Evolutionary conservation across 1,140 invertebrate species (phyloP).

Genomic region (Harlomillsia oculata): DNA sequence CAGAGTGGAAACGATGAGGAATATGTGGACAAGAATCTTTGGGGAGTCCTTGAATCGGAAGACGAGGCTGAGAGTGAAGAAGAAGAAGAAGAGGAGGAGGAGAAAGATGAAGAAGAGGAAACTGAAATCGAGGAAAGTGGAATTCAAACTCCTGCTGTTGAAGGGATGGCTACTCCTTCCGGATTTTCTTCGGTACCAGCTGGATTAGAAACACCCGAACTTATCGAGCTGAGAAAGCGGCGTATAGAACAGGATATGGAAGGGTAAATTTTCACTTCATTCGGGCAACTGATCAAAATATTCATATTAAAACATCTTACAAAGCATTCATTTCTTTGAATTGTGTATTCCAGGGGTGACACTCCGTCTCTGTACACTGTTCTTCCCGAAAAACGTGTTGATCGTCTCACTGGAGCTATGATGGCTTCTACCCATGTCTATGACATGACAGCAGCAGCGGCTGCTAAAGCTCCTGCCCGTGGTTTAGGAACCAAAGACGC

Average conservation of each 20-base stretch:
- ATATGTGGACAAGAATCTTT: constrained; percentile 80
- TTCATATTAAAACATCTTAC: constrained; percentile 5
- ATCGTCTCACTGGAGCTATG: constrained; percentile 72
- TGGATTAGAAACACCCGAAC: constrained; percentile 95
- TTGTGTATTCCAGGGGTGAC: constrained; percentile 53
- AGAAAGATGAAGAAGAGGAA: constrained; percentile 49
- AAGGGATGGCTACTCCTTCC: constrained; percentile 78
- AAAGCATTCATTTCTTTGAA: constrained; percentile 14
- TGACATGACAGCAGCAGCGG: constrained; percentile 58
- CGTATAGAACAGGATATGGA: constrained; percentile 97
- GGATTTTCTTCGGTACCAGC: constrained; percentile 89
- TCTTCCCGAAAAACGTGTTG: constrained; percentile 85
- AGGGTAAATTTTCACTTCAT: constrained; percentile 54
- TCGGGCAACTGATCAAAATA: neutral
- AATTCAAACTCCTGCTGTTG: constrained; percentile 69
- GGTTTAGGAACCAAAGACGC: constrained; percentile 38
- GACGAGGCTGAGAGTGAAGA: constrained; percentile 79
- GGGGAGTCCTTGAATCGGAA: constrained; percentile 96
- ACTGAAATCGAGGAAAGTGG: constrained; percentile 54
- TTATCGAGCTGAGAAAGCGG: constrained; percentile 93
- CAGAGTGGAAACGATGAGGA: constrained; percentile 52
- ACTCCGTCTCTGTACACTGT: constrained; percentile 87
- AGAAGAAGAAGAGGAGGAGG: constrained; percentile 65
- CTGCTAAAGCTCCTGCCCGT: constrained; percentile 29
- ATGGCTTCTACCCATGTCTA: constrained; percentile 98